Conservation (phyloP, 2,113 vertebrate species). For the Pyrgilauda ruficollis region DNA sequence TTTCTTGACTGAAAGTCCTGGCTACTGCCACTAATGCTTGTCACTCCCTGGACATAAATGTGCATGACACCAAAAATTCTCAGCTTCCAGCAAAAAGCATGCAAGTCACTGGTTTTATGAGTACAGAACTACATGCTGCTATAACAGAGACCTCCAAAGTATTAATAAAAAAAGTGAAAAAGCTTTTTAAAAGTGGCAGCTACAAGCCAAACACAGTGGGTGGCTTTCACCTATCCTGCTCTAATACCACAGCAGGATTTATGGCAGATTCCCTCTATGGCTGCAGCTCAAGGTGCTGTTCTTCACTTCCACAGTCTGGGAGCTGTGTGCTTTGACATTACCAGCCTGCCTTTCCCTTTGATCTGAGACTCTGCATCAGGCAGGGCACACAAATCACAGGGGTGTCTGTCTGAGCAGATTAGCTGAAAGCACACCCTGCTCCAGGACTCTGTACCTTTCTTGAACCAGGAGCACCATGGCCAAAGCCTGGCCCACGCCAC, state of each 20-base stretch:
- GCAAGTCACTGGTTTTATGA: not conserved
- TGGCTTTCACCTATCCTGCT: not conserved
- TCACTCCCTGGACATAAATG: not conserved
- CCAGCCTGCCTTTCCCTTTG: not conserved
- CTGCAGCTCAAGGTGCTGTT: constrained; percentile 3
- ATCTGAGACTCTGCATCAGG: not conserved
- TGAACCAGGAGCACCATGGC: not conserved
- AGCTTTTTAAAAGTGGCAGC: not conserved
- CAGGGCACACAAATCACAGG: not conserved
- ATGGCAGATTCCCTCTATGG: not conserved
- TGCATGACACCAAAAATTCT: not conserved
- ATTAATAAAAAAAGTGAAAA: not conserved
- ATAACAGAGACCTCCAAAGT: not conserved
- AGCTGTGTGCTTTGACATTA: not conserved
- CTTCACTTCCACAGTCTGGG: not conserved
- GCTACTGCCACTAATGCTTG: not conserved
- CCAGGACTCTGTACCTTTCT: not conserved
- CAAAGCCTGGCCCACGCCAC: too few species aligned
- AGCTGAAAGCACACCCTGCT: not conserved
- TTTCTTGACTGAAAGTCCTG: not conserved
- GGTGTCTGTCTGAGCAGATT: not conserved
- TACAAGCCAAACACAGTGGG: not conserved
- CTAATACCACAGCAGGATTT: not conserved
- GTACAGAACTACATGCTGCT: not conserved
- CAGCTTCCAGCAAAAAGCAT: not conserved